phyloP scores from a whole-genome alignment of 2,797 vertebrate species.

The Bradypus variegatus region DNA sequence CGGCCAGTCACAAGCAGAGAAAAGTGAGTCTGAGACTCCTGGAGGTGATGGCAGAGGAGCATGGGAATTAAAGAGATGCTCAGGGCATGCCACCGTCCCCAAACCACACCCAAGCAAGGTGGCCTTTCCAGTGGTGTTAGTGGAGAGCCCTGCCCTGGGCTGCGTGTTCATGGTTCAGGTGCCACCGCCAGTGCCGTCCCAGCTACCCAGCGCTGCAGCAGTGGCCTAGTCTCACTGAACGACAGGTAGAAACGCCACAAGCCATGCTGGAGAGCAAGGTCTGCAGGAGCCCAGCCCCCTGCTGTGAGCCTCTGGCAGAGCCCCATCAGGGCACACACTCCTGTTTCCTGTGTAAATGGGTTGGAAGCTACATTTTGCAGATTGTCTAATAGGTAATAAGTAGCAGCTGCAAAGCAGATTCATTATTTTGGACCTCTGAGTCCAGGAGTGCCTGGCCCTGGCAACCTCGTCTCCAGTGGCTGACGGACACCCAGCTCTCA shows the following conservation, averaged over 20 bases:
- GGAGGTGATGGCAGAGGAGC: neutral
- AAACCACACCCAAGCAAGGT: neutral
- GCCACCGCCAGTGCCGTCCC: neutral
- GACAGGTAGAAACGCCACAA: neutral
- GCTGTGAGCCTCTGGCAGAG: neutral
- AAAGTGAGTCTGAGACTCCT: neutral
- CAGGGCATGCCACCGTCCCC: neutral
- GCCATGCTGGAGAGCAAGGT: neutral
- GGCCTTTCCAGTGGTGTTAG: rapidly evolving
- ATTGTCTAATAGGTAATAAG: neutral
- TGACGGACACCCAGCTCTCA: neutral
- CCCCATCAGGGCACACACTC: neutral
- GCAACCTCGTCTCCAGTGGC: neutral
- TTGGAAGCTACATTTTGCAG: no score
- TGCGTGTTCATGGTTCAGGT: rapidly evolving
- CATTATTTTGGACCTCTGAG: neutral
- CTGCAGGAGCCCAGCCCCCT: neutral
- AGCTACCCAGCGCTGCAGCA: neutral
- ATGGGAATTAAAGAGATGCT: neutral
- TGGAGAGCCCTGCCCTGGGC: neutral
- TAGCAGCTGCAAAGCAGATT: neutral
- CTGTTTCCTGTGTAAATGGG: neutral
- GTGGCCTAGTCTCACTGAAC: neutral
- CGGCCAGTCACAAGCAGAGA: no score
- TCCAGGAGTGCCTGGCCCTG: neutral